Evolutionary conservation across 2,888 invertebrate species (phyloP).

Genomic region (Drosophila diplacantha): DNA sequence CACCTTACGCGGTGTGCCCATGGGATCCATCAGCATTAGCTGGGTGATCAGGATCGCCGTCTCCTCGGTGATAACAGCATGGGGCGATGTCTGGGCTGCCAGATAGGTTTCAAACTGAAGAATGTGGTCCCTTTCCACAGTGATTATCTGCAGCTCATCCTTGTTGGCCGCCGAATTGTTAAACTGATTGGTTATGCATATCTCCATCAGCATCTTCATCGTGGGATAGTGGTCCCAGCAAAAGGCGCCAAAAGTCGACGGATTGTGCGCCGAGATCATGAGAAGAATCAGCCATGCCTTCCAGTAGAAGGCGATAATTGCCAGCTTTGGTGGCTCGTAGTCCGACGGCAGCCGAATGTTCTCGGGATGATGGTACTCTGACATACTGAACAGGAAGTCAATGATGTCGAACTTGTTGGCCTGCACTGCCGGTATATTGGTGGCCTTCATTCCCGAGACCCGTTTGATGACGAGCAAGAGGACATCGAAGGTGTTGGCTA

Average conservation of each 20-base stretch:
- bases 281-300: constrained; percentile 93
- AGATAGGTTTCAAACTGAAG: constrained; percentile 94
- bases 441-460: constrained; percentile 87
- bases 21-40: constrained; percentile 90
- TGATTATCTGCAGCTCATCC: constrained; percentile 84
- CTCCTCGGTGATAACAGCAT: constrained; percentile 92
- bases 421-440: constrained; percentile 85
- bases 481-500: constrained; percentile 91
- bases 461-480: constrained; percentile 90
- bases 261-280: constrained; percentile 95
- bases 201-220: constrained; percentile 93
- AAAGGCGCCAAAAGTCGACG: constrained; percentile 88
- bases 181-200: constrained; percentile 92
- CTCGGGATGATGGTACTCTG: constrained; percentile 94
- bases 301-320: constrained; percentile 96
- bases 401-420: constrained; percentile 91
- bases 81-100: constrained; percentile 89
- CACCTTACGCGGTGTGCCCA: constrained; percentile 89
- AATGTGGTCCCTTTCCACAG: constrained; percentile 87
- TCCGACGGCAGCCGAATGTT: constrained; percentile 92
- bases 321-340: constrained; percentile 89
- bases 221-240: constrained; percentile 95
- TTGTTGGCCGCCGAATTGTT: constrained; percentile 80
- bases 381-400: constrained; percentile 92
- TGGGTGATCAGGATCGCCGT: constrained; percentile 91